Conservation (phyloP, 1,140 invertebrate species). For the Cherax quadricarinatus region DNA sequence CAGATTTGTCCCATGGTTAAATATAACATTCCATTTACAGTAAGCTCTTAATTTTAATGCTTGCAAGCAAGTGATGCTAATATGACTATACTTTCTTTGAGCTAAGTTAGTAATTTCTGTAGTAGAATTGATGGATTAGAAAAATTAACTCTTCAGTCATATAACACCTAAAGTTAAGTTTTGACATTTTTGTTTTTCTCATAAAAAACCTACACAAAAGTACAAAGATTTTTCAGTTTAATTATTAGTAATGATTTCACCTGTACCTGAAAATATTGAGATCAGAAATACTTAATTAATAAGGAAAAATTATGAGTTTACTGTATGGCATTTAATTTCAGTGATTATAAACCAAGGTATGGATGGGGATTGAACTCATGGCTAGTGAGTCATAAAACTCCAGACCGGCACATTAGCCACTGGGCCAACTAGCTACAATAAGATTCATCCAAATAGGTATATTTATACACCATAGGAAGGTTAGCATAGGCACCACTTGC, state of each 20-base stretch:
- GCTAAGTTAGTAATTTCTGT: neutral
- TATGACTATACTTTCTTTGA: neutral
- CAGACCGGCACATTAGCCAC: too few relatives aligned
- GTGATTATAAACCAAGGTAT: neutral
- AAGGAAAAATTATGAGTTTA: neutral
- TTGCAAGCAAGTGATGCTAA: neutral
- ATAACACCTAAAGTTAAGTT: neutral
- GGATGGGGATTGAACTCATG: too few relatives aligned
- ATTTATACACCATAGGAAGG: too few relatives aligned
- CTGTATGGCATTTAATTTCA: neutral
- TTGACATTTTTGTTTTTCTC: neutral
- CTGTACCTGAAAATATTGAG: neutral
- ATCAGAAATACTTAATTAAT: neutral
- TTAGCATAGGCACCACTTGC: too few relatives aligned
- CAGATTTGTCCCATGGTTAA: neutral
- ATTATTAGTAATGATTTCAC: neutral
- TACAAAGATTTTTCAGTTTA: conserved; percentile 3
- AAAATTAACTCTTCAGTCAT: neutral
- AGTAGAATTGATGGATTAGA: neutral
- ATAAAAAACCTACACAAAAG: neutral
- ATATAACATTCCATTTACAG: conserved; percentile 13
- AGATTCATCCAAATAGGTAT: too few relatives aligned
- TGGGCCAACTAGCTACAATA: too few relatives aligned
- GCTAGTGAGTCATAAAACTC: too few relatives aligned
- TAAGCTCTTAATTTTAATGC: neutral